phyloP scores from a whole-genome alignment of 1,140 invertebrate species.

The Arctopsyche grandis region DNA sequence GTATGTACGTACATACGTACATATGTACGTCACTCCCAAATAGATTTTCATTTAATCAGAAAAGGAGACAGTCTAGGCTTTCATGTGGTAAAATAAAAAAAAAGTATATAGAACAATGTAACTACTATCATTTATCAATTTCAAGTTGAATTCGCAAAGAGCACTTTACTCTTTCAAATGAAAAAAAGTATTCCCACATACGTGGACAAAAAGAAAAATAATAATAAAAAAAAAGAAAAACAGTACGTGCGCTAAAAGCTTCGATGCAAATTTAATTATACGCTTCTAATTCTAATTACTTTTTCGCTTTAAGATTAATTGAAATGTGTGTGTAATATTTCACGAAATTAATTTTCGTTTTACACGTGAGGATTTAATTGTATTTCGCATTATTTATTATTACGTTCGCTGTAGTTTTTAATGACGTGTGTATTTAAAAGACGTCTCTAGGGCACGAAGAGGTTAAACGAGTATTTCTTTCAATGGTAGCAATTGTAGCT shows the following conservation, averaged over 20 bases:
- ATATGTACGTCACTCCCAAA: no score
- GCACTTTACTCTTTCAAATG: background rate
- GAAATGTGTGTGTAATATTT: no score
- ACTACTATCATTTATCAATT: constrained; percentile 23
- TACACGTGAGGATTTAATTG: background rate
- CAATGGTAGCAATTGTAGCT: background rate
- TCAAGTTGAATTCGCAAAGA: constrained; percentile 25
- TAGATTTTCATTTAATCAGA: background rate
- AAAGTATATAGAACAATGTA: background rate
- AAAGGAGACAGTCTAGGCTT: constrained; percentile 6
- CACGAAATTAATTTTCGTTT: background rate
- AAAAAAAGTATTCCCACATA: background rate
- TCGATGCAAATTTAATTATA: no score
- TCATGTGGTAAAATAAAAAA: constrained; percentile 6
- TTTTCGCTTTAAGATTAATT: no score
- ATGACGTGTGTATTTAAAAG: background rate
- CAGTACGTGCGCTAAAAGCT: no score
- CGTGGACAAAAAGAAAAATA: no score
- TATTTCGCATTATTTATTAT: background rate
- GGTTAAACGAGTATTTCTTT: background rate
- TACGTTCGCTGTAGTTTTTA: background rate
- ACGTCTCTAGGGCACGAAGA: background rate
- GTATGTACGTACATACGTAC: no score
- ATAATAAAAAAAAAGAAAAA: no score
- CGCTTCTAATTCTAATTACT: no score